Conservation (phyloP, 2,888 invertebrate genomes). For the Epistrophe eligans region DNA sequence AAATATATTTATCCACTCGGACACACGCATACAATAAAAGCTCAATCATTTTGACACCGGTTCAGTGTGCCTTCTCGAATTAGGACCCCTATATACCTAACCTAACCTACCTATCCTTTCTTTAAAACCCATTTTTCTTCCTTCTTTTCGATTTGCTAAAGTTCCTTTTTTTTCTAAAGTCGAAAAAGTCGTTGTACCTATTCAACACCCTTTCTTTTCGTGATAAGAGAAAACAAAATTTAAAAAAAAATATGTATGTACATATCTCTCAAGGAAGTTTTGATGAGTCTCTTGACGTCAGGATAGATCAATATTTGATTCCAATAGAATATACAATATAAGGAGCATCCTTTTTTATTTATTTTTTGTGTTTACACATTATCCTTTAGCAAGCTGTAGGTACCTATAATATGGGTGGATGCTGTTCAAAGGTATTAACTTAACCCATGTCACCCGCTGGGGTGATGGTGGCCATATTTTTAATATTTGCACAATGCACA, state of each 20-base stretch:
- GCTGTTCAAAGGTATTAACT: slow-evolving; percentile 56
- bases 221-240: slow-evolving; percentile 17
- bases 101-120: neutral
- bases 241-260: neutral
- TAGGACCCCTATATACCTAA: neutral
- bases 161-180: slow-evolving; percentile 3
- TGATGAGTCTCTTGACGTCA: slow-evolving; percentile 67
- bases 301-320: slow-evolving; percentile 67
- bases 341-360: slow-evolving; percentile 28
- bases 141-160: slow-evolving; percentile 8
- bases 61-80: slow-evolving; percentile 19
- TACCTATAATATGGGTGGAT: neutral
- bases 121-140: slow-evolving; percentile 6
- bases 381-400: neutral
- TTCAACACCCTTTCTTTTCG: slow-evolving; percentile 11
- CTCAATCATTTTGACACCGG: slow-evolving; percentile 70
- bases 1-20: slow-evolving; percentile 54
- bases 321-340: slow-evolving; percentile 22
- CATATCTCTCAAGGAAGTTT: slow-evolving; percentile 27
- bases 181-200: slow-evolving; percentile 17
- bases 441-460: slow-evolving; percentile 56
- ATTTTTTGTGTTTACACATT: slow-evolving; percentile 27
- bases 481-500: slow-evolving; percentile 51
- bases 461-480: slow-evolving; percentile 45
- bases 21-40: slow-evolving; percentile 64